These are phyloP conservation scores for Micoletzkya japonica DNA, from an alignment of 2,888 invertebrate species.

Conservation along the genomic window DNA sequence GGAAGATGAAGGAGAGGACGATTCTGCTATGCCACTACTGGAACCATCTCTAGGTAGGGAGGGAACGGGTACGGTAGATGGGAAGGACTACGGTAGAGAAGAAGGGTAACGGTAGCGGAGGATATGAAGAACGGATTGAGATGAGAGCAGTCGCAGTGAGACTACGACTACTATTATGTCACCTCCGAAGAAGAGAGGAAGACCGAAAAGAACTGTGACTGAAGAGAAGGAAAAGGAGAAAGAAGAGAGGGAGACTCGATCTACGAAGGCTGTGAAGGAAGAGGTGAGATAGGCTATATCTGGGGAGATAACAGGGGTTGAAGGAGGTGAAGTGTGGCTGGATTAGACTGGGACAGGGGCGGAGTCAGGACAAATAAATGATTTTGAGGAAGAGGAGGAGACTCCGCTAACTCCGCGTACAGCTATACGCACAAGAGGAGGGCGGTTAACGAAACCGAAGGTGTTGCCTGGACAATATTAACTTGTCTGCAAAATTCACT, in stretches of 20 bases:
- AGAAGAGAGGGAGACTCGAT: not conserved
- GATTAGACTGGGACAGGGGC: not conserved
- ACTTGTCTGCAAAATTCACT: no score
- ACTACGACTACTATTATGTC: not conserved
- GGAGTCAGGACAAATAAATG: not conserved
- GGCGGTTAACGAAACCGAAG: conserved; percentile 19
- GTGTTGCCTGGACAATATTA: conserved; percentile 9
- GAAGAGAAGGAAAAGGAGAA: conserved; percentile 13
- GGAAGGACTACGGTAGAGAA: not conserved
- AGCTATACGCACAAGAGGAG: conserved; percentile 14
- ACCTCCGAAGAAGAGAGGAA: not conserved
- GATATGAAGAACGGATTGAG: not conserved
- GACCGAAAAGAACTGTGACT: conserved; percentile 3
- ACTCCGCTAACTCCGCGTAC: not conserved
- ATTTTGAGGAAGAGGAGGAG: conserved; percentile 1
- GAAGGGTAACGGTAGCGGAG: not conserved
- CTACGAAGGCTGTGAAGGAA: not conserved
- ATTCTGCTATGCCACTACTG: no score
- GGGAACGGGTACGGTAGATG: no score
- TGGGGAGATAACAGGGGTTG: not conserved
- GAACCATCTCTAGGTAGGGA: no score
- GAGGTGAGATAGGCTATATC: no score
- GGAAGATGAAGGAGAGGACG: not conserved
- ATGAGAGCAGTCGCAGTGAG: not conserved
- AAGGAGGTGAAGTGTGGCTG: not conserved